Evolutionary conservation across 2,888 invertebrate species (phyloP).

Genomic region (Diloba caeruleocephala): DNA sequence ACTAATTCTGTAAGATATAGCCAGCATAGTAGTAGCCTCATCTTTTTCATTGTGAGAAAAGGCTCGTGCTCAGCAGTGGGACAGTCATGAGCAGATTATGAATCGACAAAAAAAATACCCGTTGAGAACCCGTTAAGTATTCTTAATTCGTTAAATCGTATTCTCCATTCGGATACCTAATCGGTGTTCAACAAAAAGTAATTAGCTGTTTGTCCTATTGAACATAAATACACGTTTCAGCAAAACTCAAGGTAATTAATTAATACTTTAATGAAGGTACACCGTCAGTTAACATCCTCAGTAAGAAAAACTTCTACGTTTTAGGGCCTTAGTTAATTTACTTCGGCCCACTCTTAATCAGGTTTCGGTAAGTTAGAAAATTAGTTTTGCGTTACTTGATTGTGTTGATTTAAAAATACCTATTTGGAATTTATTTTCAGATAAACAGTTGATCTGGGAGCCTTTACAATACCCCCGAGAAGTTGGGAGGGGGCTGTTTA

Average conservation of each 20-base stretch:
- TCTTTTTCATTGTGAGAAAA: too few relatives aligned
- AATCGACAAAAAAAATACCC: not conserved
- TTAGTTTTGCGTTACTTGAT: conserved; percentile 30
- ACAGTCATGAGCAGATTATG: too few relatives aligned
- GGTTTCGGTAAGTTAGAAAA: conserved; percentile 24
- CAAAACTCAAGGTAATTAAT: conserved; percentile 5
- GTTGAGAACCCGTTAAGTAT: not conserved
- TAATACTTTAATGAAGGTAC: conserved; percentile 5
- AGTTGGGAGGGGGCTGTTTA: too few relatives aligned
- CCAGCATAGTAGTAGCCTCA: too few relatives aligned
- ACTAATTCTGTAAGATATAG: too few relatives aligned
- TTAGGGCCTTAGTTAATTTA: conserved; percentile 28
- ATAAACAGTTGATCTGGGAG: not conserved
- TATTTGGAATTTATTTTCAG: conserved; percentile 1
- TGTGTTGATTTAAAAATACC: conserved; percentile 29
- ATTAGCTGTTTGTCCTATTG: not conserved
- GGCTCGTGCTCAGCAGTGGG: too few relatives aligned
- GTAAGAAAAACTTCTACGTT: conserved; percentile 23
- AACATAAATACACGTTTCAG: not conserved
- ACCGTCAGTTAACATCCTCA: conserved; percentile 9
- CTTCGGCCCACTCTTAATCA: conserved; percentile 17
- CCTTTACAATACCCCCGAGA: too few relatives aligned
- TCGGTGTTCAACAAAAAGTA: not conserved
- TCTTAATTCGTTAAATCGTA: too few relatives aligned
- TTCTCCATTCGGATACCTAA: not conserved